These are phyloP conservation scores for Phataginus tricuspis DNA, from an alignment of 2,797 vertebrate genomes.

Conservation along the genomic window DNA sequence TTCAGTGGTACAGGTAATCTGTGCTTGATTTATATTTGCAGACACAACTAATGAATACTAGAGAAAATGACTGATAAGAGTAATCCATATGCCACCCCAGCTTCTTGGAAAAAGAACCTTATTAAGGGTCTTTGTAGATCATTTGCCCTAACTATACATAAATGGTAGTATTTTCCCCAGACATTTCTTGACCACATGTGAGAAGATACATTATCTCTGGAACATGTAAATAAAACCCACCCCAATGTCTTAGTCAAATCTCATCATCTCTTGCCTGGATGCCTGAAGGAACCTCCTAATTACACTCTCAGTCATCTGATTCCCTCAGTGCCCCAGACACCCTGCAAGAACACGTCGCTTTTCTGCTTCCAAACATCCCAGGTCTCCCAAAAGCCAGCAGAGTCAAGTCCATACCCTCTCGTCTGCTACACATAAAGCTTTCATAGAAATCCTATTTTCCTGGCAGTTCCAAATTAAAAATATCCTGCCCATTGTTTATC, in stretches of 20 bases:
- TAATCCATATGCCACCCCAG: constrained; percentile 81
- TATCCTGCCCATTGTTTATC: not conserved
- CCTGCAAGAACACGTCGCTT: not conserved
- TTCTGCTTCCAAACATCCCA: not conserved
- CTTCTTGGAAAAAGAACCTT: constrained; percentile 80
- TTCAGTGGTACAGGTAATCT: constrained; percentile 53
- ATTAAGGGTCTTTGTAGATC: constrained; percentile 59
- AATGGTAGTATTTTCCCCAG: constrained; percentile 82
- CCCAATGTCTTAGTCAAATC: not conserved
- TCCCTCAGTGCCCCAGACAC: not conserved
- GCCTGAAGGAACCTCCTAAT: not conserved
- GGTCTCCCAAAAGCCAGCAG: not conserved
- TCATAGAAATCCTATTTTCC: not conserved
- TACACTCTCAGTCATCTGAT: not conserved
- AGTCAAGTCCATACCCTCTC: not conserved
- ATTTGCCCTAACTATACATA: constrained; percentile 72
- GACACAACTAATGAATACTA: constrained; percentile 82
- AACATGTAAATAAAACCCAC: not conserved
- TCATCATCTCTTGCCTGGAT: not conserved
- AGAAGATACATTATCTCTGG: constrained; percentile 67
- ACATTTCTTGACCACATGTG: constrained; percentile 61
- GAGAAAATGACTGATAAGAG: constrained; percentile 82
- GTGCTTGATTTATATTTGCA: constrained; percentile 80
- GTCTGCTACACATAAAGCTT: not conserved
- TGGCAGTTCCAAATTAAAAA: not conserved